Base-by-base conservation (phyloP, 2,797 vertebrate species). In the Macropodus opercularis region DNA sequence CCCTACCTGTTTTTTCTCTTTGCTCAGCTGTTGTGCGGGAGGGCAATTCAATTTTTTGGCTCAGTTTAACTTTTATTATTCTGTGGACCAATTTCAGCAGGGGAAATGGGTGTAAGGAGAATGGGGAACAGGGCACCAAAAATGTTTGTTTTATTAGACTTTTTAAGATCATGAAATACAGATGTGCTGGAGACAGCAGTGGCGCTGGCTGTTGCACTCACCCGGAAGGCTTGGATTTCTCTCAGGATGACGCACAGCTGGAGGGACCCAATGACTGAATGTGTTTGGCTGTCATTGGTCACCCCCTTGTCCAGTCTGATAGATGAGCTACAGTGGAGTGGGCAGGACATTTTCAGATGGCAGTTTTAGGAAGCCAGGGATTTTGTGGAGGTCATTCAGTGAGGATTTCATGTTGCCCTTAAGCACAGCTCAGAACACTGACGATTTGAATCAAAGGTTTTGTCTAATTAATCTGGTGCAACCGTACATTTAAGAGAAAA, bases 211-310 rank as follows among this genome's bases (percentile, higher is more conserved):
- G 58, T 77, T 73, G 80, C 85, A 88, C 93, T 94, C 93, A 90
- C 84, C 88, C 78, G 72, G 89, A 92, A 65, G 78, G 92, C 94
- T 94, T 94, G 93, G 94, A 93, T 95, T 94, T 91, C 83, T 89
- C 91, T 92, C 90, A 92, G 89, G 90, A 90, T 81, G 82, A 89
- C 59, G 31, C 84, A 73, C 75, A 80, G 83, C 81, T 83, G 85
- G 77, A 87, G 82, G 77, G 85, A 81, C 83, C 87, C 87, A 81
- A 75, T 92, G 91, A 92, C 83, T 91, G 91, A 93, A 93, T 93
- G 92, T 93, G 90, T 90, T 89, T 87, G 79, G 85, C 79, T 74
- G 88, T 92, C 90, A 85, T 89, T 90, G 90, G 89, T 79, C 2
- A 57, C 77, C 80, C 71, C 65, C 58, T n/a, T 79, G 74, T 87